phyloP scores from a whole-genome alignment of 2,797 vertebrate species.

The Megalops cyprinoides region DNA sequence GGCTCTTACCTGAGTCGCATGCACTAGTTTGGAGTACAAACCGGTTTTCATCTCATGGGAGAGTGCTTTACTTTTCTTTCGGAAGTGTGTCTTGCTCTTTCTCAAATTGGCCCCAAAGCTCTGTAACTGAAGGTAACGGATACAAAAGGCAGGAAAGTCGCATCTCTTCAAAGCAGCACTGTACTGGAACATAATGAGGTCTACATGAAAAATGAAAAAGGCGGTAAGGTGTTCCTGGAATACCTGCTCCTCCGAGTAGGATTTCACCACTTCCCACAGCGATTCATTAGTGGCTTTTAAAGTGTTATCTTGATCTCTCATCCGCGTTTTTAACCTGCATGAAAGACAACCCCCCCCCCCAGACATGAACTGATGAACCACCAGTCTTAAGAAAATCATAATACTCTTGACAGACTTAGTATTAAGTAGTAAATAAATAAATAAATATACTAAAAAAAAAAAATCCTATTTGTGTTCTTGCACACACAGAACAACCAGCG shows the following conservation, averaged over 20 bases:
- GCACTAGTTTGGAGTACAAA: constrained; percentile 65
- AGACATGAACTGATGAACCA: background rate
- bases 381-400: background rate
- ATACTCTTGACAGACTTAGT: no score
- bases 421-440: no score
- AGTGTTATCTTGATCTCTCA: constrained; percentile 65
- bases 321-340: constrained; percentile 66
- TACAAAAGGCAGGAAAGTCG: background rate
- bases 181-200: background rate
- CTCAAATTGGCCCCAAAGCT: constrained; percentile 70
- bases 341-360: constrained; percentile 2
- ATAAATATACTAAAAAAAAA: no score
- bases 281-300: constrained; percentile 62
- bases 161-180: background rate
- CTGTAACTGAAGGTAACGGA: constrained; percentile 47
- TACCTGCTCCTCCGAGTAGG: constrained; percentile 69
- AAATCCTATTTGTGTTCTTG: no score
- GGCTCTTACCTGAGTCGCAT: constrained; percentile 61
- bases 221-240: background rate
- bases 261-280: constrained; percentile 66
- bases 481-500: no score
- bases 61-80: constrained; percentile 69
- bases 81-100: constrained; percentile 66
- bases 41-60: constrained; percentile 73
- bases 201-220: constrained; percentile 50